These are phyloP conservation scores for Neelides folsomi DNA, from an alignment of 2,888 invertebrate species.

Conservation along the genomic window DNA sequence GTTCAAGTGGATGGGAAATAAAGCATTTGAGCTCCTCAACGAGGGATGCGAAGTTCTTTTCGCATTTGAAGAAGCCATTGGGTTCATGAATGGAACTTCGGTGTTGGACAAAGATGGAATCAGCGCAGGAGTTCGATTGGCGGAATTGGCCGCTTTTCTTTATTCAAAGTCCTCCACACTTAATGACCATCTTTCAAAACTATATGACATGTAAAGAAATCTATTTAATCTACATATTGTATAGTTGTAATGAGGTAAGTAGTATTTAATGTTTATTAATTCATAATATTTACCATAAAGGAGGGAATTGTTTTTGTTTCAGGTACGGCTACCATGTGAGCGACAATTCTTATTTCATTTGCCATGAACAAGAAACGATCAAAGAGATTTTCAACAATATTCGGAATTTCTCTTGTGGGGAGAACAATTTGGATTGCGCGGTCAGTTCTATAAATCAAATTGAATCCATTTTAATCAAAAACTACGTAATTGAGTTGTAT, in stretches of 20 bases:
- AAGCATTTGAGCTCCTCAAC: conserved; percentile 54
- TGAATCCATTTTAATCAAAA: conserved; percentile 46
- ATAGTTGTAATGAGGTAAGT: too few relatives aligned
- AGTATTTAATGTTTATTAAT: too few relatives aligned
- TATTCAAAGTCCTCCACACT: conserved; percentile 43
- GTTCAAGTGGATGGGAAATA: conserved; percentile 99
- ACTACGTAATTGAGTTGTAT: conserved; percentile 43
- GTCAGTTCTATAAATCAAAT: too few relatives aligned
- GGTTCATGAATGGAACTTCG: conserved; percentile 80
- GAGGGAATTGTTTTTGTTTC: not conserved
- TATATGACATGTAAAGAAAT: conserved; percentile 62
- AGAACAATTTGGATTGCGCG: not conserved
- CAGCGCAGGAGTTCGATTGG: conserved; percentile 66
- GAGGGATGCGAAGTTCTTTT: conserved; percentile 68
- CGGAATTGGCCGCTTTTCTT: conserved; percentile 61
- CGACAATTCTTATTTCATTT: conserved; percentile 78
- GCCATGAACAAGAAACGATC: conserved; percentile 57
- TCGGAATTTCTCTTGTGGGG: conserved; percentile 50
- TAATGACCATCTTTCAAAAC: conserved; percentile 48
- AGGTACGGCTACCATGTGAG: conserved; percentile 82
- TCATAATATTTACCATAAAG: too few relatives aligned
- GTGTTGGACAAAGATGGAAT: conserved; percentile 96
- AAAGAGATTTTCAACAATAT: conserved; percentile 66
- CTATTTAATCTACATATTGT: too few relatives aligned
- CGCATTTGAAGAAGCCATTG: conserved; percentile 97